Percentiles rank a stretch among this genome's conserved stretches.
These are phyloP conservation scores for Phoeniculus purpureus DNA, from an alignment of 2,797 vertebrate species.

Conservation along the genomic window DNA sequence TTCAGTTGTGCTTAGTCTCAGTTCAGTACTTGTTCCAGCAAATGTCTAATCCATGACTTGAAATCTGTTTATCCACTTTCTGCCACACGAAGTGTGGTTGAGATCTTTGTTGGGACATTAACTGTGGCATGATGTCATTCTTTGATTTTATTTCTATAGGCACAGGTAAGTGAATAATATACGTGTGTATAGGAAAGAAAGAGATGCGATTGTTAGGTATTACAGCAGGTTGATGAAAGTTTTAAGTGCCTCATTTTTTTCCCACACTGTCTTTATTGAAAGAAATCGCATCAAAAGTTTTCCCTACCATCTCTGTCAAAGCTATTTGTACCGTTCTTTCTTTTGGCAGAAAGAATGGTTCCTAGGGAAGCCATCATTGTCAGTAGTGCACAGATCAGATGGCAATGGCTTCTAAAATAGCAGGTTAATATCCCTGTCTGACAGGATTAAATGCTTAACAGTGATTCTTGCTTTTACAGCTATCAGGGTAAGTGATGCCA, in stretches of 20 bases:
- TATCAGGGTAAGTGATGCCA: constrained; percentile 62
- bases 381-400: constrained; percentile 41
- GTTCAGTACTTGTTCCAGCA: not conserved
- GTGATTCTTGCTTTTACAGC: constrained; percentile 64
- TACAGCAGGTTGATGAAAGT: not conserved
- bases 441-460: constrained; percentile 68
- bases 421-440: constrained; percentile 67
- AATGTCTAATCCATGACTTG: not conserved
- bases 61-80: not conserved
- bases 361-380: constrained; percentile 44
- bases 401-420: constrained; percentile 63
- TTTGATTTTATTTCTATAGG: not conserved
- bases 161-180: not conserved
- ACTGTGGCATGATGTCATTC: not conserved
- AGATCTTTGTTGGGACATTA: not conserved
- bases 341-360: constrained; percentile 50
- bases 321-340: not conserved
- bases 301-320: not conserved
- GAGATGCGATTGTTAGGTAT: not conserved
- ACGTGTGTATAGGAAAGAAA: not conserved
- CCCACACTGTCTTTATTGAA: not conserved
- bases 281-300: constrained; percentile 21
- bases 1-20: not conserved
- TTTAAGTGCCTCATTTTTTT: not conserved
- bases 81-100: not conserved